Percentiles rank a stretch among this genome's conserved stretches.
phyloP scores from a whole-genome alignment of 2,113 vertebrate species.

The Mus spicilegus region DNA sequence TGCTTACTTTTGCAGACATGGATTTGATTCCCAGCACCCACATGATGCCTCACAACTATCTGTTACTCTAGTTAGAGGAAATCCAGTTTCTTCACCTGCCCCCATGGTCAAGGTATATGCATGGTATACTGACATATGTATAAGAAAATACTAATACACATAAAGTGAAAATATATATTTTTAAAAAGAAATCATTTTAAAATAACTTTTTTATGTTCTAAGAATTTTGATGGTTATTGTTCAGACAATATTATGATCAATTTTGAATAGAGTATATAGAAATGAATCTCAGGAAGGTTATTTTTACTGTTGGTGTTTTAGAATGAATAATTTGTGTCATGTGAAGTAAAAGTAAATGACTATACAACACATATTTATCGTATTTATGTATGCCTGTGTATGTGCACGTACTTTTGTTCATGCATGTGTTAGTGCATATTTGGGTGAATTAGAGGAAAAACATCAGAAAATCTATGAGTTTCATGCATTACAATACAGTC shows the following conservation, averaged over 20 bases:
- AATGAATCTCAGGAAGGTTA: background rate
- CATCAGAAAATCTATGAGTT: background rate
- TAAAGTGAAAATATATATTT: background rate
- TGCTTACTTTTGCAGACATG: background rate
- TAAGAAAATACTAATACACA: background rate
- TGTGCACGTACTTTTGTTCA: background rate
- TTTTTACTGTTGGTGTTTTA: background rate
- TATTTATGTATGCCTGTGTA: background rate
- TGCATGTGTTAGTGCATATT: background rate
- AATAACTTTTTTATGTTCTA: background rate
- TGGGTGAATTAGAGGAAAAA: background rate
- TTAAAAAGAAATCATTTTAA: background rate
- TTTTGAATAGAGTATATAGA: background rate
- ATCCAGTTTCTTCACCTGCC: background rate
- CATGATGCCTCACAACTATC: background rate
- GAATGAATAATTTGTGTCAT: background rate
- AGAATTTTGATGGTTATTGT: background rate
- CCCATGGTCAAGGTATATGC: background rate
- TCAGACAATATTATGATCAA: background rate
- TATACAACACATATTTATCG: background rate
- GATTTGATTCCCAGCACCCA: background rate
- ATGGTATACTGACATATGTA: background rate
- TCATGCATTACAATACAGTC: background rate
- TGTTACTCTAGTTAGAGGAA: background rate
- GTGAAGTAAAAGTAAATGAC: background rate